These are phyloP conservation scores for Escarpia spicata DNA, from an alignment of 2,888 invertebrate species.

Conservation along the genomic window DNA sequence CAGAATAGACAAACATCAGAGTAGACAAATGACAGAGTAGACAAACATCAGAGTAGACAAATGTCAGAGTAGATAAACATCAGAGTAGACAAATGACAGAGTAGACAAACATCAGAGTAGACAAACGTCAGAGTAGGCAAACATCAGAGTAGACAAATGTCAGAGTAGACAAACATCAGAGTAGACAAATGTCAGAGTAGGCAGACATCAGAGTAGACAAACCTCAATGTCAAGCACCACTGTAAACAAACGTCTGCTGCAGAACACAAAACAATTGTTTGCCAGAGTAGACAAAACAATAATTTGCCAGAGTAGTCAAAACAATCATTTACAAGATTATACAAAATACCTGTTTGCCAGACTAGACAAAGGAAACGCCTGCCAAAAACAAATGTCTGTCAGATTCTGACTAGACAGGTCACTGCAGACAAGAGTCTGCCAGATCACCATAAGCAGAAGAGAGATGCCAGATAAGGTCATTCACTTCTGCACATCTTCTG, in stretches of 20 bases:
- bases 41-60: too few species aligned
- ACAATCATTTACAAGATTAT: not conserved
- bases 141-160: too few species aligned
- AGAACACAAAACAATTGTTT: too few species aligned
- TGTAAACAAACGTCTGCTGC: too few species aligned
- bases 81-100: not conserved
- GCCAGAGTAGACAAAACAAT: too few species aligned
- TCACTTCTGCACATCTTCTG: not conserved
- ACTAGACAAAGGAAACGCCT: not conserved
- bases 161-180: too few species aligned
- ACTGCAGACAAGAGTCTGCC: not conserved
- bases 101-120: not conserved
- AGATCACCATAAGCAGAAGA: not conserved
- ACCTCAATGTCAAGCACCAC: too few species aligned
- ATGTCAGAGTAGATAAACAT: too few species aligned
- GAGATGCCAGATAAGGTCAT: not conserved
- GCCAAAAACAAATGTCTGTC: not conserved
- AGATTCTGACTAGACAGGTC: not conserved
- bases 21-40: too few species aligned
- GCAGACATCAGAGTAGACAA: too few species aligned
- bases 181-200: too few species aligned
- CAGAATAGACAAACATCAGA: too few species aligned
- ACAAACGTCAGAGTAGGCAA: not conserved
- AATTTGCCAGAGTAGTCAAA: not conserved
- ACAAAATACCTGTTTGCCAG: not conserved